Base-by-base conservation (phyloP, 2,797 vertebrate genomes). In the Mus caroli region DNA sequence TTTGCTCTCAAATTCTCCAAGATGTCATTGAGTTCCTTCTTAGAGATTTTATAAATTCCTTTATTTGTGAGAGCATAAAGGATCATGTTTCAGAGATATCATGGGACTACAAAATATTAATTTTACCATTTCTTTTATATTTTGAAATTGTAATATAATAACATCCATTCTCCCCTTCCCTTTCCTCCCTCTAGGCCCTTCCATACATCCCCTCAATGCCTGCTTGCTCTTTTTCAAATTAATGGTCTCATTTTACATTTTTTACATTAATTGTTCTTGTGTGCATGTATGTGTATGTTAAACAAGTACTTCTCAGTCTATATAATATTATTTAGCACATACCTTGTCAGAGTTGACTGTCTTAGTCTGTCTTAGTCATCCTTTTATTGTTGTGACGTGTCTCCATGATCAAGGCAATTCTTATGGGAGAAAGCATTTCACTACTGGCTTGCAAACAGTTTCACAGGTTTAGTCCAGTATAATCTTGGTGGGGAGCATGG, bases 51-150 rank as follows among this genome's bases (percentile, higher is more conserved):
- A 10, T 64, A 52, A 86, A 69, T 26, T 37, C 12, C 20, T 69
- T 86, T 26, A 78, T 78, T 78, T 31, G 31, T 52, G 82, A 97
- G 56, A 75, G 67, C 97, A 93, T 37, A 89, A 56, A 90, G 90
- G 31, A 93, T 52, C 37, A 87, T 91, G 93, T 97, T 90, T 77
- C 46, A 89, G 11, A 0, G 31, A 73, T 73, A 88, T 10, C 12
- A 79, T 15, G 10, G 43, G 43, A 77, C 69, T 34, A 58, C 8
- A 43, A 91, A 40, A 56, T 90, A 95, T 78, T 13, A 89, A 67
- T 87, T 95, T 94, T 60, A 83, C 10, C 60, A 64, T 34, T 34
- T 46, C 17, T 84, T 60, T 46, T 34, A 34, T 46, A 64, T 22
- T 64, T 84, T 64, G 28, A 84, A 3, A 50, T 84, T 46, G 60